Conservation (phyloP, 2,113 vertebrate genomes). For the Phocoena sinus region DNA sequence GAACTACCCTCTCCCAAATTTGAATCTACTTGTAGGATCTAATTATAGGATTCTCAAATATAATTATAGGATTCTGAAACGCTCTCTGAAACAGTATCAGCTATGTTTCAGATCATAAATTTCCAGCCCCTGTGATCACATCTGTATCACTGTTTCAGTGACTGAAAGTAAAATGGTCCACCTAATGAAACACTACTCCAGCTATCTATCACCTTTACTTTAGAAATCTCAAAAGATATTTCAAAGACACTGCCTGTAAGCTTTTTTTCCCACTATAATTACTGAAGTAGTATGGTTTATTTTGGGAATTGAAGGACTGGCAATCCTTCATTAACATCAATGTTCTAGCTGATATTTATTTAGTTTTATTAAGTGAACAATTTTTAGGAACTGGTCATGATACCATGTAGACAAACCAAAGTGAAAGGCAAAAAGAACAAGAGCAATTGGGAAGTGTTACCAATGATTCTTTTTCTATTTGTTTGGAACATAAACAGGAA, state of each 20-base stretch:
- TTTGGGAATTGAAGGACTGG: neutral
- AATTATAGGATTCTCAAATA: neutral
- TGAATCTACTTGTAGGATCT: conserved; percentile 9
- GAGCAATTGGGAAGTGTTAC: neutral
- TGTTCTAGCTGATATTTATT: neutral
- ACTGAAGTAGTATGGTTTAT: neutral
- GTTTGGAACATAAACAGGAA: neutral
- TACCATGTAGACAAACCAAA: neutral
- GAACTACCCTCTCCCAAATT: neutral
- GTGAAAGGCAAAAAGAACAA: conserved; percentile 20
- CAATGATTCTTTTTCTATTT: neutral
- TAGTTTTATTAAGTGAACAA: conserved; percentile 27
- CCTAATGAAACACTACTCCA: neutral
- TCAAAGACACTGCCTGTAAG: neutral
- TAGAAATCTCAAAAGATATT: neutral
- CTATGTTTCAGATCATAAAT: conserved; percentile 15
- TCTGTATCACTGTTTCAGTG: neutral
- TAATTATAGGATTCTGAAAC: neutral
- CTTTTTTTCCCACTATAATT: neutral
- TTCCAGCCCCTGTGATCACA: neutral
- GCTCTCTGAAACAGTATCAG: neutral
- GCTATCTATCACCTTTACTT: neutral
- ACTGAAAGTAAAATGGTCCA: conserved; percentile 11
- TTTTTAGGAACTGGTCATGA: neutral
- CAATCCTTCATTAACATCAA: conserved; percentile 1